Evolutionary conservation across 2,797 vertebrate species (phyloP), one percentile per base, ranked within the genome.

Genomic region (Cyclura pinguis): DNA sequence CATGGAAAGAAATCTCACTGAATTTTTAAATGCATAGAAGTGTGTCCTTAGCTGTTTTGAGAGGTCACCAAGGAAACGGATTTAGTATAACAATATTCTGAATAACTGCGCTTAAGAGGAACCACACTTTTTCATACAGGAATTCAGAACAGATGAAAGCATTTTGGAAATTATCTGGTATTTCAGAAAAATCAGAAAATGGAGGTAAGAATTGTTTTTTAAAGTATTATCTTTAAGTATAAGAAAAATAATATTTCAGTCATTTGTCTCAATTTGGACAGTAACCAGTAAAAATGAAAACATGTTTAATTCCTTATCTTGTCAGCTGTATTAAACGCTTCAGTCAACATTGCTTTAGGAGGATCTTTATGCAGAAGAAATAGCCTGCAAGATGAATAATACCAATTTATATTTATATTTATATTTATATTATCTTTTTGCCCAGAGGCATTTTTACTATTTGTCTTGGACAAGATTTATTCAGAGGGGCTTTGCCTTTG

Each of bases 171-270:
- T 96, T 99, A 92, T 98, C 96, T 32, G 98, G 98, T 95, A 98
- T 99, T 97, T 99, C 99, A 20, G 98, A 99, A 93, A 99, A 99
- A 94, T 98, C 98, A 93, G 99, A 99, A 94, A 99, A 99, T 94
- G 98, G 98, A 98, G 99, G 99, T 98, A 97, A 96, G 95, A 94
- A 47, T 32, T 16, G 47, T 74, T 3, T 73, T 88, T 84, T 27
- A 73, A 32, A 6, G 16, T 76, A 76, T 29, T 64, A 9, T 10
- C 6, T 13, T 50, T 67, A 77, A 24, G 13, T 20, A 72, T 72
- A 64, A 74, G 57, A 29, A 62, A 84, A 64, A 29, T 57, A 59
- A 2, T 18, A 24, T 14, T 47, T 47, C 5, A 16, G 29, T 76
- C 5, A n/a, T 42, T 29, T 38, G 10, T 84, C 50, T 84, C 24